Conservation (phyloP, 1,140 invertebrate species). For the Drosophila asahinai region DNA sequence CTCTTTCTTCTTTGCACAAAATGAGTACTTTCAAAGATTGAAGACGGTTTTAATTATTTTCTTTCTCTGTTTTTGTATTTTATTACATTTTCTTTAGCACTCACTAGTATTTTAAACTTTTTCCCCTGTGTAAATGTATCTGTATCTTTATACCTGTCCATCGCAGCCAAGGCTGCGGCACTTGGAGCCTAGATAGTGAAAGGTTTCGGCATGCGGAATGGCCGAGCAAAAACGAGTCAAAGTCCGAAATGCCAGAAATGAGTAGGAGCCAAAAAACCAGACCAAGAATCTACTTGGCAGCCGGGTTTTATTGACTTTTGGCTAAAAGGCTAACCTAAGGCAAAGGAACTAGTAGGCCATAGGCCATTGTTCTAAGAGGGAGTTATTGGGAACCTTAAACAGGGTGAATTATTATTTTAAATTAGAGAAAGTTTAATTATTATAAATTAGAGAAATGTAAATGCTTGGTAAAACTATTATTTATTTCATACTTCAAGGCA, state of each 20-base stretch:
- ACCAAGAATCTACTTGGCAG: background rate
- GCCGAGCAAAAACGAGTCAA: conserved; percentile 2
- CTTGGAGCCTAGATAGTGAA: conserved; percentile 61
- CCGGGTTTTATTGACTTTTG: background rate
- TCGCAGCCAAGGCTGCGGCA: conserved; percentile 64
- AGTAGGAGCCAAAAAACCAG: conserved; percentile 14
- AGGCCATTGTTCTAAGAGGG: no score
- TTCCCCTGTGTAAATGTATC: conserved; percentile 3
- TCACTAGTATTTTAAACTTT: background rate
- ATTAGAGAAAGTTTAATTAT: no score
- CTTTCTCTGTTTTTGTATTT: no score
- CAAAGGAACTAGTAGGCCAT: background rate
- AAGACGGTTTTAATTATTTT: no score
- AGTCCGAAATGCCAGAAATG: conserved; percentile 34
- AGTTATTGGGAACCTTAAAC: no score
- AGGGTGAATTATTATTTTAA: no score
- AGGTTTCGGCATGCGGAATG: conserved; percentile 63
- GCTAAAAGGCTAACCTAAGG: no score
- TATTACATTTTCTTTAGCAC: no score
- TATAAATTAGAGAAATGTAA: background rate
- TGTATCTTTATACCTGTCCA: conserved; percentile 33
- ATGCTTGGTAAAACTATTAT: background rate
- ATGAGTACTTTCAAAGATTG: no score
- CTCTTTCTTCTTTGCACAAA: no score
- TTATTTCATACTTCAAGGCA: background rate